Conservation (phyloP, 2,888 invertebrate species). For the Elgonia sp. region DNA sequence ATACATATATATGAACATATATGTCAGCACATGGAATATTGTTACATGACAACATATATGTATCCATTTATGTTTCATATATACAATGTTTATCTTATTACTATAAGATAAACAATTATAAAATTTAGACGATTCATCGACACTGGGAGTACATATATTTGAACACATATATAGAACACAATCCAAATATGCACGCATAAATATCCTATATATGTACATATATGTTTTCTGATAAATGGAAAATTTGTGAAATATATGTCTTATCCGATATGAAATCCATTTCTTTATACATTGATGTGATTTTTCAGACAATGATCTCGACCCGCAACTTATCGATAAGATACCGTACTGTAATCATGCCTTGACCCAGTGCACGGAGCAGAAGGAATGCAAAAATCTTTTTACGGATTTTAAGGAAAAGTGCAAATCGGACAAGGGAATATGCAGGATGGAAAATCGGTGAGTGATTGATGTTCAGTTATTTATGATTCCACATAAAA, state of each 20-base stretch:
- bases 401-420: slow-evolving; percentile 95
- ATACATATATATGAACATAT: too few relatives aligned
- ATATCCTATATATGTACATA: too few relatives aligned
- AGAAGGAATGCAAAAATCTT: slow-evolving; percentile 93
- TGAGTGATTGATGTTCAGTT: slow-evolving; percentile 86
- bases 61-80: too few relatives aligned
- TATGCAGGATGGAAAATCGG: slow-evolving; percentile 96
- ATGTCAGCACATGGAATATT: too few relatives aligned
- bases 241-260: slow-evolving; percentile 6
- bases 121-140: too few relatives aligned
- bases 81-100: neutral
- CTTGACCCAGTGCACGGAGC: slow-evolving; percentile 93
- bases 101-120: too few relatives aligned
- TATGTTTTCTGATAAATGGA: too few relatives aligned
- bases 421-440: slow-evolving; percentile 95
- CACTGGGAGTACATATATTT: too few relatives aligned
- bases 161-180: too few relatives aligned
- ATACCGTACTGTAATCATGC: slow-evolving; percentile 97
- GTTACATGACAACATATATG: too few relatives aligned
- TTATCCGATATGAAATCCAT: too few relatives aligned
- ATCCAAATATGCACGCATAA: too few relatives aligned
- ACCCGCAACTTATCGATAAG: slow-evolving; percentile 94
- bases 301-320: slow-evolving; percentile 92
- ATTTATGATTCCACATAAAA: neutral
- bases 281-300: neutral